Percentiles rank a stretch among this genome's conserved stretches.
phyloP scores from a whole-genome alignment of 1,140 invertebrate species.

The Cecropterus lyciades region DNA sequence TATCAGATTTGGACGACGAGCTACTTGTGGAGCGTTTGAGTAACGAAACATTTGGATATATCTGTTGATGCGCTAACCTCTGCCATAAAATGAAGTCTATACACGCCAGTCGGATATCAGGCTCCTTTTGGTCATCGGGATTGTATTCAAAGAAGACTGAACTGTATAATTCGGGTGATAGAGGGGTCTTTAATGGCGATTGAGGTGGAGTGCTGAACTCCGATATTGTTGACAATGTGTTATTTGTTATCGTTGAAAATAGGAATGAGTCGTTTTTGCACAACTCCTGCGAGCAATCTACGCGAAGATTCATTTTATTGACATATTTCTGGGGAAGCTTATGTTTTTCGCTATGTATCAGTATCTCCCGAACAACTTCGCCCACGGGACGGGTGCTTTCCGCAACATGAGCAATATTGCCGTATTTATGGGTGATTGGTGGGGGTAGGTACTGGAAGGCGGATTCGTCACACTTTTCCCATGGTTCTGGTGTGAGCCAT shows the following conservation, averaged over 20 bases:
- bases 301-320: constrained; percentile 39
- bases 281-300: constrained; percentile 48
- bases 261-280: constrained; percentile 63
- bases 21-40: constrained; percentile 50
- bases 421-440: background rate
- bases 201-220: constrained; percentile 54
- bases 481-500: constrained; percentile 65
- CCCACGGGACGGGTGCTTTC: constrained; percentile 42
- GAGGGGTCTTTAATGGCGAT: constrained; percentile 54
- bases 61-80: constrained; percentile 60
- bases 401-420: background rate
- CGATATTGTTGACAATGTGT: constrained; percentile 68
- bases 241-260: constrained; percentile 55
- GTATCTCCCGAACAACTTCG: constrained; percentile 62
- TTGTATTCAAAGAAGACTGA: constrained; percentile 75
- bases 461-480: constrained; percentile 70
- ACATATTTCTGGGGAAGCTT: constrained; percentile 57
- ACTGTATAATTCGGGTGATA: constrained; percentile 66
- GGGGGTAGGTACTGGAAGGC: constrained; percentile 54
- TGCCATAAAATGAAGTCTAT: constrained; percentile 81
- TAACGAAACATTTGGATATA: constrained; percentile 65
- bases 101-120: constrained; percentile 58
- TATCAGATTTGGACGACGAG: constrained; percentile 60
- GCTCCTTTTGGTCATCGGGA: constrained; percentile 39
- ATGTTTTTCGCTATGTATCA: constrained; percentile 55